Evolutionary conservation across 2,113 vertebrate genomes (phyloP), one percentile per base, ranked within the genome.

Genomic region (Solenodon paradoxus): DNA sequence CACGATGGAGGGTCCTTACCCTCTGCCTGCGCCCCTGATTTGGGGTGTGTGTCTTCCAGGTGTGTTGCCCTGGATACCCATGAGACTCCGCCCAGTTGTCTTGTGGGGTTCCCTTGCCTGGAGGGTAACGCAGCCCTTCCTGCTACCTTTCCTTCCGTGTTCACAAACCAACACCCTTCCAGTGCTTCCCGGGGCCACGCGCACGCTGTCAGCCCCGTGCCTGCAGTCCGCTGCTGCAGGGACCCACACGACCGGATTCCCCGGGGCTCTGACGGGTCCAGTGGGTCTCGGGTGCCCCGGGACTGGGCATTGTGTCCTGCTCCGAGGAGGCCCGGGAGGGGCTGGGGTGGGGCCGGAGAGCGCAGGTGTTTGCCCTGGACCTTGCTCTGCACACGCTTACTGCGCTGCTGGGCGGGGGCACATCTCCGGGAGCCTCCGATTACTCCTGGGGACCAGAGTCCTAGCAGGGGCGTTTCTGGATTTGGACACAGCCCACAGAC

Each of bases 71-170:
- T 0, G 35, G 26, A 17, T 8, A 30, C 66, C 35, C 5, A 32
- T 20, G 22, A 30, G 35, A 20, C 0, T 4, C 3, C 69, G 59
- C 15, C 38, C 11, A 30, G 49, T 1, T 26, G 12, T 19, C 16
- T 69, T 28, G 20, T 4, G 1, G 19, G 42, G 28, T 19, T 26
- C 1, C 9, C 2, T 47, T 11, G 47, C 9, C 20, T 1, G 30
- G n/a, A n/a, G n/a, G 40, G 69, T 22, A 24, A 4, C 2, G 0
- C 0, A 0, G 4, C 10, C 28, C 16, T 78, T 35, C 40, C 3
- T 26, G 16, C 26, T 68, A 45, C n/a, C 49, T 42, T 13, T 11
- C 11, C 15, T 2, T 40, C 19, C 32, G 63, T 28, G 35, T 42
- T 81, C 22, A 0, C 12, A 4, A 32, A 32, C 28, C 4, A 3